Evolutionary conservation across 1,140 invertebrate genomes (phyloP).

Genomic region (Anadara kagoshimensis): DNA sequence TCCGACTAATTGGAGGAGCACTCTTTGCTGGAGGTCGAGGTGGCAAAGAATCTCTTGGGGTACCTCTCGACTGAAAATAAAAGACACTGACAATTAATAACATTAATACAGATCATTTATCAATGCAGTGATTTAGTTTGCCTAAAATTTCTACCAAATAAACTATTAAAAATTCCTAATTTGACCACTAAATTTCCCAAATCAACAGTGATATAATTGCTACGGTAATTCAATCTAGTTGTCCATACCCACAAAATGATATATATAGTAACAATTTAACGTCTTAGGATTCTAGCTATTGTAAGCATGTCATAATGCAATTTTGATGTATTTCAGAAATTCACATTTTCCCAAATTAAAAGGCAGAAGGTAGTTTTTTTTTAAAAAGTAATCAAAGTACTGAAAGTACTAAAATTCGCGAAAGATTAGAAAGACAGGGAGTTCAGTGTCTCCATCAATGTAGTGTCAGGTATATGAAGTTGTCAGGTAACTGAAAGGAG

Average conservation of each 20-base stretch:
- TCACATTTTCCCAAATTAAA: too few species aligned
- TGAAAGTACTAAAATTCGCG: too few species aligned
- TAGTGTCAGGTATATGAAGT: too few species aligned
- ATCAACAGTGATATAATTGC: too few species aligned
- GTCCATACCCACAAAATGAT: too few species aligned
- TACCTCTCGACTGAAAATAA: slow-evolving; percentile 53
- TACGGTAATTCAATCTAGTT: too few species aligned
- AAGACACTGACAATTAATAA: not conserved
- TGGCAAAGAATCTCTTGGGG: slow-evolving; percentile 67
- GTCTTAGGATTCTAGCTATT: not conserved
- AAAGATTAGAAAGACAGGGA: too few species aligned
- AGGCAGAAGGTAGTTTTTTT: too few species aligned
- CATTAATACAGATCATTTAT: not conserved
- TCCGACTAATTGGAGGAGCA: slow-evolving; percentile 70
- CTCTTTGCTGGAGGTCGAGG: slow-evolving; percentile 73
- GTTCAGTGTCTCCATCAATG: too few species aligned
- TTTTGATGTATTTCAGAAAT: not conserved
- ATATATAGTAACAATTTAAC: not conserved
- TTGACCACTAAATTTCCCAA: too few species aligned
- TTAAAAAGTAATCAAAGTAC: too few species aligned
- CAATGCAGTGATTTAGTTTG: not conserved
- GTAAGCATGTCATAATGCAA: not conserved
- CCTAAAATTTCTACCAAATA: not conserved
- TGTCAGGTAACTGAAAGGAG: too few species aligned
- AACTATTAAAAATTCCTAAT: slow-evolving; percentile 5